Evolutionary conservation across 2,888 invertebrate species (phyloP).

Genomic region (Drosophila quasianomalipes): DNA sequence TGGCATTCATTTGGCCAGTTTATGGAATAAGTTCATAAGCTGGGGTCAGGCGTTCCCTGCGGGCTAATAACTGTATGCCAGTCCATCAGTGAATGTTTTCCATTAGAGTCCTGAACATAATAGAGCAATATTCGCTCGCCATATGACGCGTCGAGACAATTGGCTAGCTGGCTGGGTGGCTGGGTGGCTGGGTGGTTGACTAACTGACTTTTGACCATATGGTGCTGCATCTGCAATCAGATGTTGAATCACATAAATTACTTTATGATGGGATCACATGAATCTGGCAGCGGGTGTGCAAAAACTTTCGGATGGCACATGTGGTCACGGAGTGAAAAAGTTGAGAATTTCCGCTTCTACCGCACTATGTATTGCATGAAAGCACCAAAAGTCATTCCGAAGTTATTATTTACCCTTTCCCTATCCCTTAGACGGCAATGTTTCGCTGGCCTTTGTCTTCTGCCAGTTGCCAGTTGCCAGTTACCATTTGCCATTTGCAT

Average conservation of each 20-base stretch:
- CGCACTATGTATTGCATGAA: slow-evolving; percentile 67
- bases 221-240: slow-evolving; percentile 74
- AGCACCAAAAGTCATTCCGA: slow-evolving; percentile 79
- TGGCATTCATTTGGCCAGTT: slow-evolving; percentile 64
- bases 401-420: slow-evolving; percentile 67
- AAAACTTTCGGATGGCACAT: slow-evolving; percentile 69
- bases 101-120: slow-evolving; percentile 56
- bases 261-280: slow-evolving; percentile 76
- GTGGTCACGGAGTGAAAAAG: slow-evolving; percentile 69
- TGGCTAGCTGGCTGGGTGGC: slow-evolving; percentile 46
- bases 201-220: slow-evolving; percentile 58
- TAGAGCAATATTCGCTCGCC: slow-evolving; percentile 67
- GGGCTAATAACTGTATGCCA: slow-evolving; percentile 71
- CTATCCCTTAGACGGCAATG: background rate
- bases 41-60: slow-evolving; percentile 31
- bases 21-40: slow-evolving; percentile 27
- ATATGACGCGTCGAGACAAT: slow-evolving; percentile 66
- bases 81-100: slow-evolving; percentile 39
- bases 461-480: slow-evolving; percentile 35
- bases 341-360: slow-evolving; percentile 37
- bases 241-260: slow-evolving; percentile 76
- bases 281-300: slow-evolving; percentile 56
- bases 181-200: slow-evolving; percentile 24
- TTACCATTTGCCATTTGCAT: slow-evolving; percentile 63
- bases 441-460: slow-evolving; percentile 32